Conservation (phyloP, 2,113 vertebrate genomes). For the Mixornis gularis region DNA sequence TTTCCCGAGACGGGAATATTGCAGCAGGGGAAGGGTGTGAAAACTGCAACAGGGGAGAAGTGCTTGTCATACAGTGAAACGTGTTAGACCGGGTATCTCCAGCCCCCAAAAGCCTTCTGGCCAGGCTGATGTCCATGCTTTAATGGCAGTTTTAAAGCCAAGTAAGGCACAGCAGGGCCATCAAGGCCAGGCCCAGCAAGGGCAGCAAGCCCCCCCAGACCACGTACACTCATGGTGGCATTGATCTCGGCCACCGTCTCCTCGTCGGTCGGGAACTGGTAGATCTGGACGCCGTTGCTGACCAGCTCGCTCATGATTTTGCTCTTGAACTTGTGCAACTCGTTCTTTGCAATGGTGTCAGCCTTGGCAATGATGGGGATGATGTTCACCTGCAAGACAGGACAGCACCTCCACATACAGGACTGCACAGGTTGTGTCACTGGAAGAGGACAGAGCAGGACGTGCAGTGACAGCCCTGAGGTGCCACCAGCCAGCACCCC, state of each 20-base stretch:
- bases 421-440: background rate
- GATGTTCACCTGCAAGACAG: slow-evolving; percentile 78
- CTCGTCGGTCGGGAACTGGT: slow-evolving; percentile 81
- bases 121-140: background rate
- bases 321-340: slow-evolving; percentile 85
- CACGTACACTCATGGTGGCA: slow-evolving; percentile 79
- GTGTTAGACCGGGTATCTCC: background rate
- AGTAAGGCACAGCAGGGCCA: rapidly evolving
- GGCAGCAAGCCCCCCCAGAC: background rate
- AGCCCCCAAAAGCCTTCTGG: background rate
- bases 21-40: background rate
- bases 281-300: slow-evolving; percentile 83
- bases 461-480: rapidly evolving
- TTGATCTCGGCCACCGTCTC: slow-evolving; percentile 83
- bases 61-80: background rate
- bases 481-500: background rate
- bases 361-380: slow-evolving; percentile 84
- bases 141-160: background rate
- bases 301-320: slow-evolving; percentile 85
- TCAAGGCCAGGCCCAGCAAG: background rate
- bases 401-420: background rate
- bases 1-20: background rate
- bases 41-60: background rate
- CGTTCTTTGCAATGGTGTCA: slow-evolving; percentile 81
- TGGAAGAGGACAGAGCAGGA: background rate